Evolutionary conservation across 2,113 vertebrate genomes (phyloP).

Genomic region (Heterotilapia buettikoferi): DNA sequence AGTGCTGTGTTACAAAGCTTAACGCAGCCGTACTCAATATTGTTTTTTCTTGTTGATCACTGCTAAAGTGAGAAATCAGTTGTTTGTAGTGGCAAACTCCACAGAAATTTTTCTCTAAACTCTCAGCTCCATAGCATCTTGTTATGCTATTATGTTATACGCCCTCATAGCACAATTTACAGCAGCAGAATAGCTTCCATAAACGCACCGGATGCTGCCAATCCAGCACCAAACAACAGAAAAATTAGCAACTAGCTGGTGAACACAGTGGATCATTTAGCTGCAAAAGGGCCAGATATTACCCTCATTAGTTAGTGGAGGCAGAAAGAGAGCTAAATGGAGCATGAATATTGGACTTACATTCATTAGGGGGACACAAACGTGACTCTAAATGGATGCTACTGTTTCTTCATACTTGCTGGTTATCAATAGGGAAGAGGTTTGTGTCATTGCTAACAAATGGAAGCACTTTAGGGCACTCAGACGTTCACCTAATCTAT

Average conservation of each 20-base stretch:
- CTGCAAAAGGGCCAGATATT: neutral
- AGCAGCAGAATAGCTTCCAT: neutral
- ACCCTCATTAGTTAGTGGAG: neutral
- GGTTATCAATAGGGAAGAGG: neutral
- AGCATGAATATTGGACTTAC: neutral
- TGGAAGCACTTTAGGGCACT: neutral
- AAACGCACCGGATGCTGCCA: neutral
- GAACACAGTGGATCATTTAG: neutral
- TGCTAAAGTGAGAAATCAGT: neutral
- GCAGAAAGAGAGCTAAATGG: neutral
- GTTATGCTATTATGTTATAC: neutral
- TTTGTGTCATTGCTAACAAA: neutral
- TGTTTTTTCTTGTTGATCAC: neutral
- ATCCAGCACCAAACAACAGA: neutral
- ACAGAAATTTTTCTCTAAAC: fast-evolving
- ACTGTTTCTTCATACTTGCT: neutral
- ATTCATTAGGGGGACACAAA: neutral
- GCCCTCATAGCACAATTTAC: neutral
- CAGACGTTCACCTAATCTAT: neutral
- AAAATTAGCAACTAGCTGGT: neutral
- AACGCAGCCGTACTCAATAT: neutral
- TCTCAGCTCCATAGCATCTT: neutral
- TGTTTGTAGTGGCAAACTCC: neutral
- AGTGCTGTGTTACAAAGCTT: neutral
- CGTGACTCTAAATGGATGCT: neutral